These are phyloP conservation scores for Abscondita cerata DNA, from an alignment of 2,888 invertebrate species.

Conservation along the genomic window DNA sequence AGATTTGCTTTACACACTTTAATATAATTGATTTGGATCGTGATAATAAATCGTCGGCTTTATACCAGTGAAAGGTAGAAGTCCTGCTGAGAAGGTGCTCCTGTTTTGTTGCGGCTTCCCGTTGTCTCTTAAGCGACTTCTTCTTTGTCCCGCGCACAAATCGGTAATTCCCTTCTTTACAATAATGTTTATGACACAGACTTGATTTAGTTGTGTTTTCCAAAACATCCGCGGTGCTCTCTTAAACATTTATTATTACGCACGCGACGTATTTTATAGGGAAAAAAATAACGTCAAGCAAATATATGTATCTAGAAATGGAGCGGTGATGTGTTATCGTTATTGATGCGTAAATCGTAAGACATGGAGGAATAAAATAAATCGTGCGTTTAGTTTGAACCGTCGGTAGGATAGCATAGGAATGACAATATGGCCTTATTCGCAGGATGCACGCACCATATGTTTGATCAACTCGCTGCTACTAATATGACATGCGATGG, in stretches of 20 bases:
- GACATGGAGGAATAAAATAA: constrained; percentile 46
- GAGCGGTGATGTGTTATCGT: constrained; percentile 29
- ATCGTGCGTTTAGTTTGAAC: constrained; percentile 47
- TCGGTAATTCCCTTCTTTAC: constrained; percentile 22
- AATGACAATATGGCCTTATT: constrained; percentile 27
- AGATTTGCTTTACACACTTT: constrained; percentile 37
- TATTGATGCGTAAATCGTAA: constrained; percentile 42
- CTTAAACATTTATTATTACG: constrained; percentile 5
- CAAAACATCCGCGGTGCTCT: neutral
- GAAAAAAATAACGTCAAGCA: constrained; percentile 15
- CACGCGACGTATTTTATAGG: constrained; percentile 8
- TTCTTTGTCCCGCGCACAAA: constrained; percentile 17
- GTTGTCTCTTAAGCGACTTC: constrained; percentile 13
- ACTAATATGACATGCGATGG: constrained; percentile 55
- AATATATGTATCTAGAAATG: constrained; percentile 4
- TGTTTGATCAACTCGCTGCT: constrained; percentile 51
- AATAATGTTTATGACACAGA: constrained; percentile 17
- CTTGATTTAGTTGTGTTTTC: constrained; percentile 1
- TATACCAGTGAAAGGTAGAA: constrained; percentile 29
- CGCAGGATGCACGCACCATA: constrained; percentile 55
- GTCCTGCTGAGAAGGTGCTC: constrained; percentile 21
- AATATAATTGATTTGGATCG: constrained; percentile 37
- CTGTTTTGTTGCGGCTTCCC: constrained; percentile 16
- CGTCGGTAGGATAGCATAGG: constrained; percentile 32
- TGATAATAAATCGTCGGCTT: constrained; percentile 31